Percentiles rank a stretch among this genome's conserved stretches.
Evolutionary conservation across 2,797 vertebrate species (phyloP).

Genomic region (Sphaeramia orbicularis): DNA sequence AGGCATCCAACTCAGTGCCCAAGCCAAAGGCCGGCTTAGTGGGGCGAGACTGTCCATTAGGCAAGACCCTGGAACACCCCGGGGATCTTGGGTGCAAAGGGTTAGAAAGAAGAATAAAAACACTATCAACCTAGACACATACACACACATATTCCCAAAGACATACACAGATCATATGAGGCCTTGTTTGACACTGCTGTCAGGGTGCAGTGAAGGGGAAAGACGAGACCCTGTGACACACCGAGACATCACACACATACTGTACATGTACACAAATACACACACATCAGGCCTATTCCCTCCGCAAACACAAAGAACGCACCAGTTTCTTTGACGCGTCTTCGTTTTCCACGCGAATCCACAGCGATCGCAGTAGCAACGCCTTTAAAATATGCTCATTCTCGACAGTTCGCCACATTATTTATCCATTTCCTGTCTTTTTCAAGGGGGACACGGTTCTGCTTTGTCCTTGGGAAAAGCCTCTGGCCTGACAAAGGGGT

Average conservation of each 20-base stretch:
- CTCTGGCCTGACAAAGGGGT: constrained; percentile 9
- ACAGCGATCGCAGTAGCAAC: constrained; percentile 43
- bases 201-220: constrained; percentile 84
- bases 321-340: constrained; percentile 13
- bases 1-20: constrained; percentile 78
- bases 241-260: constrained; percentile 59
- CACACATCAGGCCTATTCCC: constrained; percentile 20
- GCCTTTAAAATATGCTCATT: constrained; percentile 22
- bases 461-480: constrained; percentile 17
- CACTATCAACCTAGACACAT: constrained; percentile 74
- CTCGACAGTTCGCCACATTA: constrained; percentile 19
- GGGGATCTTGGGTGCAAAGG: constrained; percentile 71
- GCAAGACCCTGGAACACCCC: constrained; percentile 79
- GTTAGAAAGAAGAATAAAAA: constrained; percentile 76
- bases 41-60: constrained; percentile 83
- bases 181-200: constrained; percentile 84
- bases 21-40: constrained; percentile 83
- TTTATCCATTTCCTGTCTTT: constrained; percentile 17
- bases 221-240: constrained; percentile 78
- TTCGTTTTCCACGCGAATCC: constrained; percentile 21
- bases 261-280: constrained; percentile 50
- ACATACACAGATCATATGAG: constrained; percentile 80
- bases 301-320: neutral
- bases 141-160: constrained; percentile 73
- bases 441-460: neutral